phyloP scores from a whole-genome alignment of 1,140 invertebrate genomes.

The Lasioglossum baleicum region DNA sequence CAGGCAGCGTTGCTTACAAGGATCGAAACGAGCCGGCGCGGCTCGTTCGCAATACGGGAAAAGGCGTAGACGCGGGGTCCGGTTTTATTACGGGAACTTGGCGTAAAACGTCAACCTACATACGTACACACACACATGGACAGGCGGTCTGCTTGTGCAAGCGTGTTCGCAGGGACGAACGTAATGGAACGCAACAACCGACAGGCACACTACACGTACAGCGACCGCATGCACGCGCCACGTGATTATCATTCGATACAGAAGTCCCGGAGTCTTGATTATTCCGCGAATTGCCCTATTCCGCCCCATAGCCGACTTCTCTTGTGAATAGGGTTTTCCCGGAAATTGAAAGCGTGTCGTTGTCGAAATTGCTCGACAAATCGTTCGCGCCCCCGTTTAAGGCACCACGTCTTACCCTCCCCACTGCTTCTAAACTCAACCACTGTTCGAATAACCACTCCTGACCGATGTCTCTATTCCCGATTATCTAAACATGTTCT shows the following conservation, averaged over 20 bases:
- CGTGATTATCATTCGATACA: conserved; percentile 58
- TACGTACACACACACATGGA: background rate
- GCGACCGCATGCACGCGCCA: conserved; percentile 40
- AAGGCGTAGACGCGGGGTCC: conserved; percentile 54
- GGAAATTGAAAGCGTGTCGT: background rate
- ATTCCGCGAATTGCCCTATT: conserved; percentile 8
- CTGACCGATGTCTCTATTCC: too few relatives aligned
- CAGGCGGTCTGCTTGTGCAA: background rate
- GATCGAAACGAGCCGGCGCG: conserved; percentile 44
- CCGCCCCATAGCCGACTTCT: background rate
- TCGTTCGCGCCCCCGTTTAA: background rate
- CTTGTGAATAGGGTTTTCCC: background rate
- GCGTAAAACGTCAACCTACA: conserved; percentile 22
- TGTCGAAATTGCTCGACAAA: background rate
- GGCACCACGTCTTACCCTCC: background rate
- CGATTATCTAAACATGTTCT: too few relatives aligned
- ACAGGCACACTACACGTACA: conserved; percentile 31
- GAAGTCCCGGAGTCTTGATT: conserved; percentile 36
- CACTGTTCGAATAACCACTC: too few relatives aligned
- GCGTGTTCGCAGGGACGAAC: too few relatives aligned
- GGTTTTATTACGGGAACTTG: conserved; percentile 60
- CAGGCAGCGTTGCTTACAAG: conserved; percentile 49
- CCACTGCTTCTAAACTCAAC: too few relatives aligned
- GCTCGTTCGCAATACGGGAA: conserved; percentile 41
- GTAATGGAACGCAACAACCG: background rate